Percentiles rank a stretch among this genome's conserved stretches.
These are phyloP conservation scores for Bryconaethiops microstoma DNA, from an alignment of 2,797 vertebrate genomes.

Conservation along the genomic window DNA sequence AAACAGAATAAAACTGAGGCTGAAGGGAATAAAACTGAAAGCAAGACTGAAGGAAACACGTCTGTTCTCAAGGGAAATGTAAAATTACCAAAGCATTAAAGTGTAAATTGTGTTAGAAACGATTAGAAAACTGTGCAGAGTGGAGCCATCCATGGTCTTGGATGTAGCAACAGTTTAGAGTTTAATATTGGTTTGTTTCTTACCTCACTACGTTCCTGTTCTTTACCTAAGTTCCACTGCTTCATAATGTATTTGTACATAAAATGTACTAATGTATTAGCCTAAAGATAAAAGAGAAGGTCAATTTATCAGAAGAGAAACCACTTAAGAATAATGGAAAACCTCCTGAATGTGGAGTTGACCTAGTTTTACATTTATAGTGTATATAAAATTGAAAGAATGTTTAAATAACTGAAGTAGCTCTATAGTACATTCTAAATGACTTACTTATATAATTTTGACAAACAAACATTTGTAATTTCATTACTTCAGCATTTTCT, in stretches of 20 bases:
- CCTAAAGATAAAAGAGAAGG: background rate
- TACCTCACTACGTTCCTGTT: background rate
- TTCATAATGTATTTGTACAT: background rate
- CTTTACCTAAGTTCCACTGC: background rate
- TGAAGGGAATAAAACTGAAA: too few relatives aligned
- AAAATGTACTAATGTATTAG: background rate
- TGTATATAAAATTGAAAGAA: background rate
- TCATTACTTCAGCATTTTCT: background rate
- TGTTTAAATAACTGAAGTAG: background rate
- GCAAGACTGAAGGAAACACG: background rate
- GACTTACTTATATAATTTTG: background rate
- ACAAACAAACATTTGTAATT: too few relatives aligned
- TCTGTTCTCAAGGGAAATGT: background rate
- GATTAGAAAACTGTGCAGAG: background rate
- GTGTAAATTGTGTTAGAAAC: background rate
- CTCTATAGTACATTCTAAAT: background rate
- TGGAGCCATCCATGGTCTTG: background rate
- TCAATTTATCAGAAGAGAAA: too few relatives aligned
- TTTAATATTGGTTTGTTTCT: background rate
- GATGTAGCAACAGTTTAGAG: background rate
- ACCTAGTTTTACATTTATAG: slow-evolving; percentile 3
- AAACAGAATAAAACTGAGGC: background rate
- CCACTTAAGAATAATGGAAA: background rate
- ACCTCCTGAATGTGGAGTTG: slow-evolving; percentile 7
- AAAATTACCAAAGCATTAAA: background rate